phyloP scores from a whole-genome alignment of 2,797 vertebrate genomes.

The Avahi laniger region DNA sequence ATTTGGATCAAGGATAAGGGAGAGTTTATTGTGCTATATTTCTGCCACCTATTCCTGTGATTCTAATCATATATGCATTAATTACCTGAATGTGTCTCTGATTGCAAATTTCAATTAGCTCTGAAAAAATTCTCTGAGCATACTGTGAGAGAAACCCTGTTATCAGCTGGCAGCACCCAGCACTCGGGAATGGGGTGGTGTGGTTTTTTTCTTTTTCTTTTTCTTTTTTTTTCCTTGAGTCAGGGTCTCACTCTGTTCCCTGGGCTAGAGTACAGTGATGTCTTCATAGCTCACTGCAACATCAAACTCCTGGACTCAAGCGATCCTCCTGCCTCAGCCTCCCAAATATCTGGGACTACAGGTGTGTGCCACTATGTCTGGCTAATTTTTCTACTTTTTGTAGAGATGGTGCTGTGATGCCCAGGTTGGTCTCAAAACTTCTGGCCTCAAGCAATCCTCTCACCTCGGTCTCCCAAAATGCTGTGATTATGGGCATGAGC shows the following conservation, averaged over 20 bases:
- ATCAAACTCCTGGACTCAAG: not conserved
- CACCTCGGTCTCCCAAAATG: not conserved
- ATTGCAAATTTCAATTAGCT: conserved; percentile 12
- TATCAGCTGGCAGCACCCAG: not conserved
- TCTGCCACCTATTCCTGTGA: not conserved
- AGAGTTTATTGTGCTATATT: not conserved
- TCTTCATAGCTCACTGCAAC: not conserved
- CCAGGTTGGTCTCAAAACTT: not conserved
- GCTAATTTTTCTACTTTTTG: not conserved
- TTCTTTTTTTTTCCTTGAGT: not conserved
- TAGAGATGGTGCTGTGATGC: not conserved
- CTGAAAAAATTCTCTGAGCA: not conserved
- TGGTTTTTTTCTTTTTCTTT: not conserved
- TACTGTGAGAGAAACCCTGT: not conserved
- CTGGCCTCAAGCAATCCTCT: not conserved
- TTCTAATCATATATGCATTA: not conserved
- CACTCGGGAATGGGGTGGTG: not conserved
- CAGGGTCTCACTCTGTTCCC: not conserved
- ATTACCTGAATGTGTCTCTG: not conserved
- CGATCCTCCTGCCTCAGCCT: not conserved
- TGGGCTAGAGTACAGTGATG: not conserved
- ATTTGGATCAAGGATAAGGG: not conserved
- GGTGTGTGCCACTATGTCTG: not conserved
- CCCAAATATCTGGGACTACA: not conserved
- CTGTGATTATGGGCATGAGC: not conserved